Conservation (phyloP, 2,888 invertebrate genomes). For the Aporophyla nigra region DNA sequence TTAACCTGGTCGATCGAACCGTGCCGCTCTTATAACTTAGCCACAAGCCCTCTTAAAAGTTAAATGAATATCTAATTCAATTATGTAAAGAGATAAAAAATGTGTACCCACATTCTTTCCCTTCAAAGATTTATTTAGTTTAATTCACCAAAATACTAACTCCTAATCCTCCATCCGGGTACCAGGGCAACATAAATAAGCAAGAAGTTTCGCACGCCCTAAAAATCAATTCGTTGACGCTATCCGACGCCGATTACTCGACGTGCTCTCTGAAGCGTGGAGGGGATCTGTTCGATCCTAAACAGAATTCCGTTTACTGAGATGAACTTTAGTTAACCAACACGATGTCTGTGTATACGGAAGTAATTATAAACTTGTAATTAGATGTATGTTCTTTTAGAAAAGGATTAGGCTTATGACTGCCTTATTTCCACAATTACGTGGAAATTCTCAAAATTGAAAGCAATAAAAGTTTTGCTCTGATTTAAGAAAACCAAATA, state of each 20-base stretch:
- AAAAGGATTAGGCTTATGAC: slow-evolving; percentile 17
- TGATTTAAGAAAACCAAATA: neutral
- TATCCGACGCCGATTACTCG: slow-evolving; percentile 60
- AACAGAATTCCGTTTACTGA: slow-evolving; percentile 47
- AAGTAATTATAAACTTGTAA: slow-evolving; percentile 57
- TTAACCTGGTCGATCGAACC: no score
- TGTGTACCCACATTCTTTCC: neutral
- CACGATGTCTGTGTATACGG: slow-evolving; percentile 37
- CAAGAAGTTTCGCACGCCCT: slow-evolving; percentile 45
- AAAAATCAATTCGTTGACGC: slow-evolving; percentile 63
- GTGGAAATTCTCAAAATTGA: slow-evolving; percentile 8
- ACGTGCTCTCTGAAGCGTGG: slow-evolving; percentile 44
- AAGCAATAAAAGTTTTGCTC: neutral
- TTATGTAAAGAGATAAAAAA: no score
- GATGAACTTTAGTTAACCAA: slow-evolving; percentile 40
- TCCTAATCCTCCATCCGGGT: neutral
- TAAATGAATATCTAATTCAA: neutral
- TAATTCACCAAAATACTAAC: neutral
- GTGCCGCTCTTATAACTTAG: no score
- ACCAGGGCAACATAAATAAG: slow-evolving; percentile 46
- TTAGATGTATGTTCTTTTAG: slow-evolving; percentile 44
- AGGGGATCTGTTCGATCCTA: slow-evolving; percentile 53
- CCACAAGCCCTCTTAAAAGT: neutral
- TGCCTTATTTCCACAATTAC: slow-evolving; percentile 17
- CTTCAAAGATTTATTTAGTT: neutral